Evolutionary conservation across 1,140 invertebrate species (phyloP).

Genomic region (Brachionus asplanchnoidis): DNA sequence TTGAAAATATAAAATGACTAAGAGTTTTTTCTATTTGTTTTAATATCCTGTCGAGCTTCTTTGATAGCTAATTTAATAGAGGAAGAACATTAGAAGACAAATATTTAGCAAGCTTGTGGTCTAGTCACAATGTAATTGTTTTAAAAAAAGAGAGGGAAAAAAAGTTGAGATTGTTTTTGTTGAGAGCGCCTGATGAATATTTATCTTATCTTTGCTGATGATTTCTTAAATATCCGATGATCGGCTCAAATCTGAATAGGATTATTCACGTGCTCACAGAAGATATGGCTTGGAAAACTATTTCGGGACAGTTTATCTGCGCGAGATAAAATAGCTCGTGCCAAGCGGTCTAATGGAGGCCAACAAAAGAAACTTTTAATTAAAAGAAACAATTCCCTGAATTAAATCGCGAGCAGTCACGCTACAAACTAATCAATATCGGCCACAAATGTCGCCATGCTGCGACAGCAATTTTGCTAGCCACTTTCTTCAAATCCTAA

Average conservation of each 20-base stretch:
- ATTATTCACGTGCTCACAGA: neutral
- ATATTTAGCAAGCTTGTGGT: neutral
- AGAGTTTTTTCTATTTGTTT: neutral
- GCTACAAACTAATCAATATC: neutral
- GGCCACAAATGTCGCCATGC: neutral
- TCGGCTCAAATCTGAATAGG: neutral
- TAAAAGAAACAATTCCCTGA: neutral
- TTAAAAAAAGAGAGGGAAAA: neutral
- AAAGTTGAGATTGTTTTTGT: neutral
- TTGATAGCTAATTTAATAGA: neutral
- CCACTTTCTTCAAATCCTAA: neutral
- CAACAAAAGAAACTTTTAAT: neutral
- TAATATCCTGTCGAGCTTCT: neutral
- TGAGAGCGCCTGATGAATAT: neutral
- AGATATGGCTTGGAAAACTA: neutral
- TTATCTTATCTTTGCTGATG: neutral
- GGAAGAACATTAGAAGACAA: neutral
- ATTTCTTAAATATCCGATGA: neutral
- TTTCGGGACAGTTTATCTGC: neutral
- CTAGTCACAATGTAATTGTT: neutral
- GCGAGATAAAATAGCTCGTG: neutral
- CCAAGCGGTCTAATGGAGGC: neutral
- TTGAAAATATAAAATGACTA: no score
- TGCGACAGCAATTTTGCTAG: neutral
- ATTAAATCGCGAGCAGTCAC: neutral